Percentiles rank a stretch among this genome's conserved stretches.
These are phyloP conservation scores for Lordiphosa stackelbergi DNA, from an alignment of 1,140 invertebrate genomes.

Conservation along the genomic window DNA sequence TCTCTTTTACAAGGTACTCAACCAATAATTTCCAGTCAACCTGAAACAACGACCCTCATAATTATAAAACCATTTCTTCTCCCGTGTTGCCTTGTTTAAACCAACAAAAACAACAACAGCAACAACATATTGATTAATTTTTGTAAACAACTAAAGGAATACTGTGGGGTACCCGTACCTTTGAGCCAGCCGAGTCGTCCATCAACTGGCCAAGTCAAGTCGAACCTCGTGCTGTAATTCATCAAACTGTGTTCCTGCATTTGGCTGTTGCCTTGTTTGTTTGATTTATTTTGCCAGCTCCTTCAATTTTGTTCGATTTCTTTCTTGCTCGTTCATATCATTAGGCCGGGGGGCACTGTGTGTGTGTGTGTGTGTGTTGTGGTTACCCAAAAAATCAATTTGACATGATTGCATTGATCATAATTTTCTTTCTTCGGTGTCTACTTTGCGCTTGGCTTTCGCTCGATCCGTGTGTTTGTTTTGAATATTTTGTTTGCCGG, in stretches of 20 bases:
- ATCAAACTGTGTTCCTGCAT: conserved; percentile 13
- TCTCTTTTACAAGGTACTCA: conserved; percentile 1
- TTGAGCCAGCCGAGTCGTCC: conserved; percentile 1
- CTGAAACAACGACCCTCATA: conserved; percentile 17
- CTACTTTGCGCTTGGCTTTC: conserved; percentile 7
- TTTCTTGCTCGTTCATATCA: conserved; percentile 8
- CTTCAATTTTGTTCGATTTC: conserved; percentile 3
- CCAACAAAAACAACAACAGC: conserved; percentile 6
- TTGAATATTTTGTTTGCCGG: conserved; percentile 11
- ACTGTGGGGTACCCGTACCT: conserved; percentile 5
- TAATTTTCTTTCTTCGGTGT: conserved; percentile 18
- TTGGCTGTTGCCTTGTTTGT: conserved; percentile 8
- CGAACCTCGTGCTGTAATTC: conserved; percentile 14
- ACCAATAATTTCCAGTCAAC: conserved; percentile 21
- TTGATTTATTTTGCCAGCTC: conserved; percentile 23
- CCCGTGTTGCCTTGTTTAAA: conserved; percentile 13
- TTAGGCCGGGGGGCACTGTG: conserved; percentile 7
- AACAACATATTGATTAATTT: conserved; percentile 22
- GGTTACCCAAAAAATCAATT: conserved; percentile 22
- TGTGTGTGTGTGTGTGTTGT: conserved; percentile 1
- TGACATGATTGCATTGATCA: conserved; percentile 29
- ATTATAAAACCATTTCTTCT: conserved; percentile 19
- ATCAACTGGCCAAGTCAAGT: conserved; percentile 15
- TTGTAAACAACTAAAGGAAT: conserved; percentile 11
- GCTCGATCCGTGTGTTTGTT: conserved; percentile 3